Evolutionary conservation across 2,113 vertebrate species (phyloP), one percentile per base, ranked within the genome.

Genomic region (Trachemys scripta): DNA sequence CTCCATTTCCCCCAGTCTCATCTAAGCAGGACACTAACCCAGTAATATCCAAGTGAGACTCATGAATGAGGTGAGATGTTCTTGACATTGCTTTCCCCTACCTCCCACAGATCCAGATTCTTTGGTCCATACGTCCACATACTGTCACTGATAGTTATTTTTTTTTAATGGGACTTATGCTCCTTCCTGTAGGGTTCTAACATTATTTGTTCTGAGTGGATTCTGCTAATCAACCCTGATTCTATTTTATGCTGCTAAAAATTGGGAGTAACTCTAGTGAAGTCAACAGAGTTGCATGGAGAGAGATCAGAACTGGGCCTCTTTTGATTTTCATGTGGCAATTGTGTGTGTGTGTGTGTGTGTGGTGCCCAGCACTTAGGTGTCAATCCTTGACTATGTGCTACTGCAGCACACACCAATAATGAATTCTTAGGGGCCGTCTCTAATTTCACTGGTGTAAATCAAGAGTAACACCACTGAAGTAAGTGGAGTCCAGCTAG

Each of bases 21-120:
- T 94, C 89, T 85, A 89, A 85, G 84, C 85, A 87, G 95, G 93
- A 95, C 80, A 50, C 88, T 92, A 97, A 35, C 59, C 13, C 59
- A 35, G 94, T 87, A 88, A 95, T 6, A 92, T 96, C 96, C 93
- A 97, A 81, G 72, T 80, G 42, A 85, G 88, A 27, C 6, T 65
- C 62, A 42, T 91, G 96, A 88, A 85, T 62, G 3, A 69, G 95
- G 82, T 1, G n/a, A 90, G 94, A 84, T 89, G 75, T 94, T 72
- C 56, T 24, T 57, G 56, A 10, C 56, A 25, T 57, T 83, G 10
- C 29, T 93, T 65, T 16, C 87, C 65, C 59, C 22, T 53, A 17
- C 51, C 38, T 25, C 29, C 17, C 29, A 47, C 9, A 25, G 9
- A 25, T 57, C 56, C 24, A 57, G 56, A 57, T 57, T 57, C 24